Conservation (phyloP, 2,888 invertebrate genomes). For the Uloborus plumipes region DNA sequence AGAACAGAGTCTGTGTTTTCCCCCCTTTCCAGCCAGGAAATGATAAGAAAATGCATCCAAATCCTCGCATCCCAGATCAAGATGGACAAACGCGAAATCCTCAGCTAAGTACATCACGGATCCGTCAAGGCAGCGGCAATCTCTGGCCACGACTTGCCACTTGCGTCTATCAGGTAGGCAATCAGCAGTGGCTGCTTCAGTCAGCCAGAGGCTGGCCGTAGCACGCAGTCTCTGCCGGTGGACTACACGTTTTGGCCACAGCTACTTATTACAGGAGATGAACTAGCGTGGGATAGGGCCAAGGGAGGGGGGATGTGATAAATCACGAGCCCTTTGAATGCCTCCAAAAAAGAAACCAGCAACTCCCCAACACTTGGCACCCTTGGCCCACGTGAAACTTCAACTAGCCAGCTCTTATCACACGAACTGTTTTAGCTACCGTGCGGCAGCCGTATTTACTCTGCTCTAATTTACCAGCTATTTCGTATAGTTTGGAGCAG, state of each 20-base stretch:
- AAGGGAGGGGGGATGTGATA: constrained; percentile 40
- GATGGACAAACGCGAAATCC: constrained; percentile 29
- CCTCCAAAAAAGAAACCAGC: constrained; percentile 19
- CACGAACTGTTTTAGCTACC: constrained; percentile 48
- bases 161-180: constrained; percentile 56
- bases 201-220: constrained; percentile 48
- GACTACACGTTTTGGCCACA: constrained; percentile 62
- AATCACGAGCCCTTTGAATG: constrained; percentile 54
- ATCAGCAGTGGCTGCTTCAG: constrained; percentile 61
- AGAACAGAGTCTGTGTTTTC: background rate
- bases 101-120: constrained; percentile 62
- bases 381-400: constrained; percentile 55
- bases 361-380: constrained; percentile 57
- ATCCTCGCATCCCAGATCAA: constrained; percentile 11
- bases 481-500: constrained; percentile 18
- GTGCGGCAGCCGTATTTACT: constrained; percentile 55
- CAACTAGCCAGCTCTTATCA: constrained; percentile 42
- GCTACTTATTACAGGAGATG: constrained; percentile 63
- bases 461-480: constrained; percentile 62
- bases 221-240: constrained; percentile 55
- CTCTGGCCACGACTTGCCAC: constrained; percentile 62
- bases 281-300: constrained; percentile 62
- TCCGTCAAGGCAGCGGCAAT: constrained; percentile 41
- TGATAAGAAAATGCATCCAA: constrained; percentile 17
- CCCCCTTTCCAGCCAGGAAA: constrained; percentile 2